A percentile compares a stretch with the other conserved stretches of the same genome.
These are phyloP conservation scores for Caenorhabditis brenneri DNA, from an alignment of 1,140 invertebrate species.

Conservation along the genomic window DNA sequence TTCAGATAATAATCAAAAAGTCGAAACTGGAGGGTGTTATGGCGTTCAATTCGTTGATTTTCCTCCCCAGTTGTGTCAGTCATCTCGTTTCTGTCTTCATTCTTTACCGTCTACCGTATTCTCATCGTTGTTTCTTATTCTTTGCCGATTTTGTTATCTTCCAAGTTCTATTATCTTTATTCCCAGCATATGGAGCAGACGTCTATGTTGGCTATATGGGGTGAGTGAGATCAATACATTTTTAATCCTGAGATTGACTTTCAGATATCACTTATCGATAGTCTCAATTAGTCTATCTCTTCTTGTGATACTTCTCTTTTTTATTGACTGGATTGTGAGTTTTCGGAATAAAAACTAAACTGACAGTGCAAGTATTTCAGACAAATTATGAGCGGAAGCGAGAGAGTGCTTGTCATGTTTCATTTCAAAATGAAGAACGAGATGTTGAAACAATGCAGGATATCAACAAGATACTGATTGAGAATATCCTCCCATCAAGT, in stretches of 20 bases:
- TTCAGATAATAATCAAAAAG: slow-evolving; percentile 66
- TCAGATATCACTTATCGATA: slow-evolving; percentile 68
- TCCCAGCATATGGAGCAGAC: slow-evolving; percentile 54
- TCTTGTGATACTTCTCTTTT: slow-evolving; percentile 65
- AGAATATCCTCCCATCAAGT: slow-evolving; percentile 88
- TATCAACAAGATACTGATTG: slow-evolving; percentile 85
- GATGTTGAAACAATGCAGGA: slow-evolving; percentile 88
- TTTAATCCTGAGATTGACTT: slow-evolving; percentile 26
- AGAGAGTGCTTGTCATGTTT: slow-evolving; percentile 67
- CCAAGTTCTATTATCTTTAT: slow-evolving; percentile 36
- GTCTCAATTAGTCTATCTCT: slow-evolving; percentile 66
- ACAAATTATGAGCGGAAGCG: slow-evolving; percentile 70
- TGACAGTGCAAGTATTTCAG: slow-evolving; percentile 43
- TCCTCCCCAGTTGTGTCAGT: slow-evolving; percentile 66
- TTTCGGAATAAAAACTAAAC: not conserved
- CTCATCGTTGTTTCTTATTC: slow-evolving; percentile 62
- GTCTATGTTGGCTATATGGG: slow-evolving; percentile 26
- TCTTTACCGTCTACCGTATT: slow-evolving; percentile 67
- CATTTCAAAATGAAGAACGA: slow-evolving; percentile 81
- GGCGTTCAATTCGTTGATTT: slow-evolving; percentile 69
- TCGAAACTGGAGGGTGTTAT: slow-evolving; percentile 60
- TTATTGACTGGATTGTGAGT: slow-evolving; percentile 71
- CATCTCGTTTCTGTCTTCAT: slow-evolving; percentile 67
- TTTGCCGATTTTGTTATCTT: slow-evolving; percentile 31
- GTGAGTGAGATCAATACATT: not conserved